phyloP scores from a whole-genome alignment of 2,797 vertebrate species.

The Pelodytes ibericus region DNA sequence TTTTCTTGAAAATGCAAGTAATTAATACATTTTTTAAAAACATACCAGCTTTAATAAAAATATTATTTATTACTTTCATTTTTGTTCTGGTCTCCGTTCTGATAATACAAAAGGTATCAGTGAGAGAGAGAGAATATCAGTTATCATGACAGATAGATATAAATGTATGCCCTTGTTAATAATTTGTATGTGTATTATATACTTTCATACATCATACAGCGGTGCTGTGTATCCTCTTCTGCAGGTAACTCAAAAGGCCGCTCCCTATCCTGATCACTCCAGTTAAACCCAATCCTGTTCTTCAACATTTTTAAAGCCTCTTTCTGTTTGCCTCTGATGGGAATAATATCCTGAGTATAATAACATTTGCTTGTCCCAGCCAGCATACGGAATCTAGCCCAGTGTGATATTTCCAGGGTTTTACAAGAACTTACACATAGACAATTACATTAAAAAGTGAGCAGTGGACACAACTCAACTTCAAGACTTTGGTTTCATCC shows the following conservation, averaged over 20 bases:
- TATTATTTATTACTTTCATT: no score
- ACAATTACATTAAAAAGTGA: no score
- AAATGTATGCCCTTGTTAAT: no score
- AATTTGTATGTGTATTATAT: background rate
- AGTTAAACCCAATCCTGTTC: conserved; percentile 48
- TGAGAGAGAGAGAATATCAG: no score
- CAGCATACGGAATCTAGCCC: conserved; percentile 32
- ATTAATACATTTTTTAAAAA: no score
- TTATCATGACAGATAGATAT: no score
- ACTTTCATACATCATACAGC: conserved; percentile 8
- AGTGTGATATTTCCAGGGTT: conserved; percentile 13
- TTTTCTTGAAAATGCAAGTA: no score
- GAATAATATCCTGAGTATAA: conserved; percentile 53
- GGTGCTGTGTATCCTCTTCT: conserved; percentile 18
- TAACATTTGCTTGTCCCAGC: conserved; percentile 52
- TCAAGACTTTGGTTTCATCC: no score
- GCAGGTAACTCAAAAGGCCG: conserved; percentile 54
- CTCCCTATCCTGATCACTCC: conserved; percentile 50
- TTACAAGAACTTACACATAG: conserved; percentile 41
- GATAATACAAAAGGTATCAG: no score
- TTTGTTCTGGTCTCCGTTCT: no score
- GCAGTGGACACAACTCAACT: no score
- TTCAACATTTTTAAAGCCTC: conserved; percentile 53
- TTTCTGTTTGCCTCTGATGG: conserved; percentile 54
- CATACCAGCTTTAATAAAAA: no score